Conservation (phyloP, 2,888 invertebrate genomes). For the Venustoraphidia nigricollis region DNA sequence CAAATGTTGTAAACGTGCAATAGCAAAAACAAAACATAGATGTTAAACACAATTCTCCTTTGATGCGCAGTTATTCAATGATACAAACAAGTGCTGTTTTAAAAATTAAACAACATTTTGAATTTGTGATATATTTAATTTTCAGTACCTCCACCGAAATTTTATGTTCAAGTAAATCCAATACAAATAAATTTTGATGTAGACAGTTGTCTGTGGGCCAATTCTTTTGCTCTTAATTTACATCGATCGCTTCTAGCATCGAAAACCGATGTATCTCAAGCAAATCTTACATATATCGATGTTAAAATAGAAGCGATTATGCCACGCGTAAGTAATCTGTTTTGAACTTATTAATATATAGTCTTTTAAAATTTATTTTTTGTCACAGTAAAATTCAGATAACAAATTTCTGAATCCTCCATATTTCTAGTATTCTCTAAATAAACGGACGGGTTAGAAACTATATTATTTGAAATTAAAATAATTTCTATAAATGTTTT, state of each 20-base stretch:
- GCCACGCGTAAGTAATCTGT: conserved; percentile 54
- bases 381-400: too few species aligned
- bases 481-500: too few species aligned
- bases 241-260: conserved; percentile 53
- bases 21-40: too few species aligned
- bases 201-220: conserved; percentile 82
- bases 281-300: conserved; percentile 53
- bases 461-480: too few species aligned
- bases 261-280: conserved; percentile 22
- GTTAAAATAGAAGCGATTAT: conserved; percentile 84
- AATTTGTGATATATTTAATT: conserved; percentile 14
- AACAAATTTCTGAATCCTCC: too few species aligned
- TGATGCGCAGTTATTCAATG: neutral
- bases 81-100: conserved; percentile 5
- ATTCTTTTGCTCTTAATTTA: conserved; percentile 81
- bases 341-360: too few species aligned
- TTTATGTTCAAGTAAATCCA: conserved; percentile 85
- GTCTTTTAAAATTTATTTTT: too few species aligned
- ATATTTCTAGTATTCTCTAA: too few species aligned
- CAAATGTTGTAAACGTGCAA: too few species aligned
- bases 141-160: conserved; percentile 85
- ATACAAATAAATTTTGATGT: conserved; percentile 76
- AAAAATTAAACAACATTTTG: neutral
- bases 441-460: too few species aligned
- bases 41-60: neutral